Evolutionary conservation across 2,888 invertebrate genomes (phyloP).

Genomic region (Geophilus truncorum): DNA sequence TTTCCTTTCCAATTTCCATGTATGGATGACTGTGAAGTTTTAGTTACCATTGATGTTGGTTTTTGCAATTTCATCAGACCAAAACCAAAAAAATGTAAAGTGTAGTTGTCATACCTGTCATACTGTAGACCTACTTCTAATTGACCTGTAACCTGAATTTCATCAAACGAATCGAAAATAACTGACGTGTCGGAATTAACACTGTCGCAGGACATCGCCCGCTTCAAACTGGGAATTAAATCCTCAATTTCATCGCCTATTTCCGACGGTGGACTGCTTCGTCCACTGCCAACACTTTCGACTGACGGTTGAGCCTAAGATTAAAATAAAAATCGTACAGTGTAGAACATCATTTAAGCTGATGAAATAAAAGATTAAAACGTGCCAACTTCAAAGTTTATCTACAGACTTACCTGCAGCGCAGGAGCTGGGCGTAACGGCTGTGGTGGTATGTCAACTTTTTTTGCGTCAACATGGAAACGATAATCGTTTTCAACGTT

Average conservation of each 20-base stretch:
- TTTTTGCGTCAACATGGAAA: constrained; percentile 40
- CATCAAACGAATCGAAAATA: constrained; percentile 63
- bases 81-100: constrained; percentile 34
- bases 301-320: background rate
- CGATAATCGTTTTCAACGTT: constrained; percentile 56
- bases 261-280: constrained; percentile 1
- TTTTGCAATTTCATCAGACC: background rate
- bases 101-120: constrained; percentile 59
- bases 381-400: background rate
- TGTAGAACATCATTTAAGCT: too few relatives aligned
- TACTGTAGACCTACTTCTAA: constrained; percentile 71
- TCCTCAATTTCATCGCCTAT: constrained; percentile 35
- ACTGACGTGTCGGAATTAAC: constrained; percentile 74
- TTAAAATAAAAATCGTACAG: too few relatives aligned
- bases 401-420: constrained; percentile 29
- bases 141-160: constrained; percentile 61
- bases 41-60: too few relatives aligned
- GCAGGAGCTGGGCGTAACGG: constrained; percentile 43
- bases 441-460: constrained; percentile 40
- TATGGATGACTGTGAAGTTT: too few relatives aligned
- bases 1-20: too few relatives aligned
- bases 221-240: constrained; percentile 52
- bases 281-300: background rate
- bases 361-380: too few relatives aligned
- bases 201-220: constrained; percentile 73